Conservation (phyloP, 2,797 vertebrate genomes). For the Aphelocoma californica region DNA sequence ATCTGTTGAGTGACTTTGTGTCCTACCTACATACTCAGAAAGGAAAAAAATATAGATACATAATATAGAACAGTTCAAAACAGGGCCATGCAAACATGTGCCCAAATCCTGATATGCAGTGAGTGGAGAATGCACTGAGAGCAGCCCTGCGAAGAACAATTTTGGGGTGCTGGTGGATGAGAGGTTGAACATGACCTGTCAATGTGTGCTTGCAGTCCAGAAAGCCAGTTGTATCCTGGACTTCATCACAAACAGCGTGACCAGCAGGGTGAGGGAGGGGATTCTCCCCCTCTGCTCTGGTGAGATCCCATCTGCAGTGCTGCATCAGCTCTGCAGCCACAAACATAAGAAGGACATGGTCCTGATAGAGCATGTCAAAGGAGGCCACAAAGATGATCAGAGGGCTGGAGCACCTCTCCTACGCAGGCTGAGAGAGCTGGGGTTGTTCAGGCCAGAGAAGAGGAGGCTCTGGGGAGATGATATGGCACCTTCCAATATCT, state of each 20-base stretch:
- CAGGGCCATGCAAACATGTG: neutral
- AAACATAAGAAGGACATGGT: no score
- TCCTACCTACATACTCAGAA: neutral
- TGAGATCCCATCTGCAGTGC: neutral
- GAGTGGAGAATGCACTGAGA: neutral
- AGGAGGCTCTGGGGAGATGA: neutral
- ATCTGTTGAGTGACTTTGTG: neutral
- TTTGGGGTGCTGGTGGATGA: neutral
- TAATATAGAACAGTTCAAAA: neutral
- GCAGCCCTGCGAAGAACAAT: neutral
- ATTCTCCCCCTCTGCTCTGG: neutral
- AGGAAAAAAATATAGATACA: neutral
- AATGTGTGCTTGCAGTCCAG: neutral
- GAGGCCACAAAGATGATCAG: no score
- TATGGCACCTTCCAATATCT: accelerated
- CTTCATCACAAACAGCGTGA: accelerated
- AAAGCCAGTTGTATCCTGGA: neutral
- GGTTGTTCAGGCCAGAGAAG: neutral
- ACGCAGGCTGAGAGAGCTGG: neutral
- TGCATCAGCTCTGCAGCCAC: neutral
- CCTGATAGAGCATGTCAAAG: neutral
- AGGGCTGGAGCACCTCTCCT: neutral
- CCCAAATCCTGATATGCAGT: neutral
- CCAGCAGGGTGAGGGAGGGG: no score
- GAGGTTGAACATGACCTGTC: neutral